These are phyloP conservation scores for Lysandra coridon DNA, from an alignment of 2,888 invertebrate genomes.

Conservation along the genomic window DNA sequence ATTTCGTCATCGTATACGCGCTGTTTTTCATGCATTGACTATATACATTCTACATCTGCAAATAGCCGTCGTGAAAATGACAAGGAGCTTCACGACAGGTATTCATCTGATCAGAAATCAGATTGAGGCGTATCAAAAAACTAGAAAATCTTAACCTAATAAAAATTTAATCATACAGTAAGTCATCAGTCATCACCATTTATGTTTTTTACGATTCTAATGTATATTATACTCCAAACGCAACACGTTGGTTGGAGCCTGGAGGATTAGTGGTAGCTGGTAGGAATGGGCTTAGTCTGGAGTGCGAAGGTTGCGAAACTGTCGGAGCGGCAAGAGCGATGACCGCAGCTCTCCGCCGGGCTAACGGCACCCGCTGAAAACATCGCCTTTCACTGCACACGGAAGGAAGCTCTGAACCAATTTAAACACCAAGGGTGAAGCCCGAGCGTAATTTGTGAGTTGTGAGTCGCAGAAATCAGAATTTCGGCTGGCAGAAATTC, in stretches of 20 bases:
- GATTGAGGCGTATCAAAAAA: not conserved
- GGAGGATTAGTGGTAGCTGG: conserved; percentile 42
- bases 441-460: too few relatives aligned
- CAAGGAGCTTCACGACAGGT: not conserved
- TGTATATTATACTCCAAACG: not conserved
- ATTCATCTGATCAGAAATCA: not conserved
- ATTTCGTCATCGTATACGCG: conserved; percentile 32
- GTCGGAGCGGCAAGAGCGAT: conserved; percentile 70
- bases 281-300: conserved; percentile 31
- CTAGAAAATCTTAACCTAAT: not conserved
- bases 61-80: not conserved
- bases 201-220: not conserved
- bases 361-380: conserved; percentile 64
- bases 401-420: conserved; percentile 44
- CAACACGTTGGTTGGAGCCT: conserved; percentile 32
- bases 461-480: too few relatives aligned
- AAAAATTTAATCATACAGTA: not conserved
- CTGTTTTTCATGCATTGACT: conserved; percentile 44
- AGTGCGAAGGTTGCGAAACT: conserved; percentile 56
- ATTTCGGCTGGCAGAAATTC: too few relatives aligned
- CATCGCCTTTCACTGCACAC: conserved; percentile 50
- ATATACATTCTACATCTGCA: conserved; percentile 34
- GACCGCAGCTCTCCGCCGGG: conserved; percentile 53
- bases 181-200: not conserved
- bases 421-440: too few relatives aligned